These are phyloP conservation scores for Malurus elegans DNA, from an alignment of 2,113 vertebrate species.

Conservation along the genomic window DNA sequence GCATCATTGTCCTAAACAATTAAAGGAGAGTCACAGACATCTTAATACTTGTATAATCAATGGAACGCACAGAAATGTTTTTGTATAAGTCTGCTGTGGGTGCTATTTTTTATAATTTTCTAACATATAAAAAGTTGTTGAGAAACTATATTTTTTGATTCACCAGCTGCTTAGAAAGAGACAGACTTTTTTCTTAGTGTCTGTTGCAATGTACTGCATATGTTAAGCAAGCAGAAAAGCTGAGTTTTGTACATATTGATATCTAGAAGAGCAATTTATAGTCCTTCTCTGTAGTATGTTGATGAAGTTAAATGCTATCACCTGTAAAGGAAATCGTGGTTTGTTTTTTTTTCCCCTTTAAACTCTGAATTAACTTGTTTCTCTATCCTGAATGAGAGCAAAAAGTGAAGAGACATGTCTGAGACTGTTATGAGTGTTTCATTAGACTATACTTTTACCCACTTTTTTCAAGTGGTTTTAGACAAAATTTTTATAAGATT, in stretches of 20 bases:
- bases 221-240: background rate
- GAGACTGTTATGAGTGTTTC: background rate
- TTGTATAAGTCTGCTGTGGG: background rate
- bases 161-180: background rate
- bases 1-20: background rate
- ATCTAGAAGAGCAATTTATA: background rate
- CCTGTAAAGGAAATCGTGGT: background rate
- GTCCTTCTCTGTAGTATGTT: background rate
- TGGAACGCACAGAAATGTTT: background rate
- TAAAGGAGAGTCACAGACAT: background rate
- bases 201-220: background rate
- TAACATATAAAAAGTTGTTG: background rate
- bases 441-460: background rate
- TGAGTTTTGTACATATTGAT: background rate
- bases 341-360: background rate
- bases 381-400: background rate
- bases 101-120: background rate
- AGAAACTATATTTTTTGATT: background rate
- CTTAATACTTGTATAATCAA: background rate
- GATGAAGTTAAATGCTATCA: background rate
- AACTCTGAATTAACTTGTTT: background rate
- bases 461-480: background rate
- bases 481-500: background rate
- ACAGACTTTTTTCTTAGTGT: background rate
- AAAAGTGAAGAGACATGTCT: background rate